A percentile compares a stretch with the other conserved stretches of the same genome.
Evolutionary conservation across 2,888 invertebrate species (phyloP).

Genomic region (Cremastobaeus sp.): DNA sequence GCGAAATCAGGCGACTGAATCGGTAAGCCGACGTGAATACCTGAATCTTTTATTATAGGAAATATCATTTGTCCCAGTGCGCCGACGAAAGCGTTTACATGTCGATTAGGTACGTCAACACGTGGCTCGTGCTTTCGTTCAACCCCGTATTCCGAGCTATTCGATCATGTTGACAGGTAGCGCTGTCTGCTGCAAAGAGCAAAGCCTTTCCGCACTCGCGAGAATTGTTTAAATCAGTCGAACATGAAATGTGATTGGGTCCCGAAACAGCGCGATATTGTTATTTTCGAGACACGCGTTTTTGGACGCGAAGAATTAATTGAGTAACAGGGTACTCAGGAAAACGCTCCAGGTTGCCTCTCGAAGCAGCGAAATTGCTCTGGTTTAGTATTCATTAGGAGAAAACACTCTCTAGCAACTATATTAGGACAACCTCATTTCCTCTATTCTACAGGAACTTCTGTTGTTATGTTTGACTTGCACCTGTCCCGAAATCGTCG

Average conservation of each 20-base stretch:
- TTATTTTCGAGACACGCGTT: not conserved
- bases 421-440: conserved; percentile 61
- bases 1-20: conserved; percentile 44
- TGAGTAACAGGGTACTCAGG: conserved; percentile 21
- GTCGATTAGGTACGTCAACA: conserved; percentile 60
- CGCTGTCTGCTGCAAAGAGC: conserved; percentile 13
- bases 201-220: conserved; percentile 9
- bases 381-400: conserved; percentile 49
- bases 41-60: conserved; percentile 48
- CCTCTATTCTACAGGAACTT: conserved; percentile 47
- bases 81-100: conserved; percentile 56
- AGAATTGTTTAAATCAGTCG: conserved; percentile 22
- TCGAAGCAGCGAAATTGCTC: conserved; percentile 37
- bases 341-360: conserved; percentile 22
- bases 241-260: not conserved
- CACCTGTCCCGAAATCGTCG: conserved; percentile 56
- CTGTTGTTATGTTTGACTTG: conserved; percentile 54
- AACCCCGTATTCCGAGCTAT: conserved; percentile 51
- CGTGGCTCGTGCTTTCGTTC: conserved; percentile 45
- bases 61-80: conserved; percentile 38
- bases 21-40: conserved; percentile 31
- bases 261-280: no score
- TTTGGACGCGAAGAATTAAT: conserved; percentile 34
- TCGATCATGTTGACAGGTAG: conserved; percentile 32
- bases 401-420: conserved; percentile 55